Conservation (phyloP, 2,797 vertebrate genomes). For the Enteromius thamalakanensis region DNA sequence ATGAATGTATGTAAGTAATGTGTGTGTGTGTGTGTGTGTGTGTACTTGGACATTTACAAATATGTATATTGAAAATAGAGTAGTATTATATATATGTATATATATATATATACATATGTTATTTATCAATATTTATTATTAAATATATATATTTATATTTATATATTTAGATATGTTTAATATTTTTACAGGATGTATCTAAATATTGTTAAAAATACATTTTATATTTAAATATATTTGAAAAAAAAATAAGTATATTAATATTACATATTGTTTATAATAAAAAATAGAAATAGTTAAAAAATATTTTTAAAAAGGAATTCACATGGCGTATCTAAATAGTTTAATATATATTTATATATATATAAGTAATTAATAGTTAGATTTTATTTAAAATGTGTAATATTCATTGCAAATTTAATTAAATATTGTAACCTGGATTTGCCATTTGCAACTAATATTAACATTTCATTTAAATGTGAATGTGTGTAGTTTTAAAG, state of each 20-base stretch:
- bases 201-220: not conserved
- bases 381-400: not conserved
- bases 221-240: not conserved
- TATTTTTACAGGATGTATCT: not conserved
- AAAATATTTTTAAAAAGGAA: not conserved
- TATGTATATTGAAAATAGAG: too few relatives aligned
- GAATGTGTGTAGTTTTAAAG: not conserved
- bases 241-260: not conserved
- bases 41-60: too few relatives aligned
- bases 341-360: too few relatives aligned
- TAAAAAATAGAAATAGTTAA: too few relatives aligned
- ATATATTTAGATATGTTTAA: too few relatives aligned
- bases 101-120: too few relatives aligned
- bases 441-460: not conserved
- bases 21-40: too few relatives aligned
- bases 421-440: not conserved
- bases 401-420: not conserved
- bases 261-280: not conserved
- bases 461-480: not conserved
- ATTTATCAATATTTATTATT: too few relatives aligned
- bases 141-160: too few relatives aligned
- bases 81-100: too few relatives aligned
- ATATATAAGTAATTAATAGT: too few relatives aligned
- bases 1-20: too few relatives aligned
- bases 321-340: not conserved